phyloP scores from a whole-genome alignment of 1,140 invertebrate genomes.

The Heliconius melpomene region DNA sequence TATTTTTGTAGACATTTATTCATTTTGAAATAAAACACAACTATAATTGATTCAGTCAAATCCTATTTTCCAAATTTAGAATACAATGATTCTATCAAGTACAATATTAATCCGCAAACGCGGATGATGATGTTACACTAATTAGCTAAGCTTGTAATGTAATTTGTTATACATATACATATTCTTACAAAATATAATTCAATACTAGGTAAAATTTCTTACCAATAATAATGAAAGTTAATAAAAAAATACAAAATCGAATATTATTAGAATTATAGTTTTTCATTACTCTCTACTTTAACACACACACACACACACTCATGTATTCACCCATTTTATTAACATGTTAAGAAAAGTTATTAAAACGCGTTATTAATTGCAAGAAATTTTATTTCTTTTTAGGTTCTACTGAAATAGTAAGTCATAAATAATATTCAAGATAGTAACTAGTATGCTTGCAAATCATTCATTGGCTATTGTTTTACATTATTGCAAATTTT shows the following conservation, averaged over 20 bases:
- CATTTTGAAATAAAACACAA: too few species aligned
- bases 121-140: neutral
- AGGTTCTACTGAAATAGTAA: conserved; percentile 25
- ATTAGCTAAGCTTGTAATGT: neutral
- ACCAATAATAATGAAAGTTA: conserved; percentile 37
- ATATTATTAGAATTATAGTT: conserved; percentile 24
- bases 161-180: neutral
- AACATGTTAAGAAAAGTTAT: conserved; percentile 28
- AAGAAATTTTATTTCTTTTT: conserved; percentile 44
- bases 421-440: conserved; percentile 15
- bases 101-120: neutral
- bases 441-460: neutral
- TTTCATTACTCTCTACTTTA: conserved; percentile 35
- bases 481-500: neutral
- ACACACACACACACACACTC: conserved; percentile 24
- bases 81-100: too few species aligned
- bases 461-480: neutral
- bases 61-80: neutral
- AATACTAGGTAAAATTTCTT: conserved; percentile 4
- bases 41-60: too few species aligned
- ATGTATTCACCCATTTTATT: conserved; percentile 24
- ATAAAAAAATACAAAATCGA: conserved; percentile 30
- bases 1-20: too few species aligned
- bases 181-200: neutral
- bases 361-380: conserved; percentile 39